Evolutionary conservation across 2,888 invertebrate species (phyloP), one percentile per base, ranked within the genome.

Genomic region (Diploptera punctata): DNA sequence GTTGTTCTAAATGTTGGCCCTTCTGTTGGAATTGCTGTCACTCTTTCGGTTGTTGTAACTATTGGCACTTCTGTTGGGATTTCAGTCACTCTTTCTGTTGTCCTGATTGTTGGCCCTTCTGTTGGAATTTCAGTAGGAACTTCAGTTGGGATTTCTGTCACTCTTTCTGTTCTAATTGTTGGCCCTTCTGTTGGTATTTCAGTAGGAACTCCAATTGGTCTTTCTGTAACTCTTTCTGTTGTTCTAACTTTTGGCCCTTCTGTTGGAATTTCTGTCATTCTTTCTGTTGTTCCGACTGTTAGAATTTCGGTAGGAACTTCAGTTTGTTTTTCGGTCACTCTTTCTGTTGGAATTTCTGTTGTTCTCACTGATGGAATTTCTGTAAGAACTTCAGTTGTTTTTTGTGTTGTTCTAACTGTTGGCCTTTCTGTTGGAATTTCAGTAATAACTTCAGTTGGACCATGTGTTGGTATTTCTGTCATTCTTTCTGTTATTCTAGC

Each of bases 401-500:
- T 10, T 7, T 33, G 10, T 10, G 44, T 10, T 44, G 5, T n/a
- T n/a, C n/a, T n/a, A n/a, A n/a, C n/a, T n/a, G 44, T 44, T 44
- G 44, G 5, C 1, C 44, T 44, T 44, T 44, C 44, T 44, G 13
- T 13, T 13, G 44, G 5, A n/a, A 4, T 44, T 13, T 10, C 44
- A n/a, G 44, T 44, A 44, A 10, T 16, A n/a, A 44, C 3, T 13
- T 4, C 10, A n/a, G 44, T 10, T 44, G 5, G 9, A 4, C 5
- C 4, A n/a, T 43, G 26, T n/a, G 49, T 33, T 7, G 60, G 31
- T 21, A 71, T 68, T 73, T 77, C 77, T 68, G 75, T 72, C 43
- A 72, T 71, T 33, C 73, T 57, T 54, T 52, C 33, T 18, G 69
- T 44, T 65, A 47, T 47, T 44, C 29, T 33, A 38, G 24, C 47